Evolutionary conservation across 2,888 invertebrate genomes (phyloP).

Genomic region (Drosophila dives): DNA sequence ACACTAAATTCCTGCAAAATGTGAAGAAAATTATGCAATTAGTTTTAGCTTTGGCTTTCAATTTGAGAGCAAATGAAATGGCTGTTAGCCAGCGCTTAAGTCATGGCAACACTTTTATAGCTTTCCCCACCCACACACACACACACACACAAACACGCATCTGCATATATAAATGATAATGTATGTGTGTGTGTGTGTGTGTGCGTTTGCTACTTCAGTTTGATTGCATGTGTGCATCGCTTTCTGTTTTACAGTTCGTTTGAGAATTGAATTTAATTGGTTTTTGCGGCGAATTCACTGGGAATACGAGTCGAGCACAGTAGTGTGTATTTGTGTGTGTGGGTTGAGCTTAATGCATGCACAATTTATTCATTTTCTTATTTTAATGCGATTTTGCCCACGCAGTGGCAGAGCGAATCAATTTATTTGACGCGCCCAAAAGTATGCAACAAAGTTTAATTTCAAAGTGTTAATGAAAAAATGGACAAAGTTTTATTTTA

Average conservation of each 20-base stretch:
- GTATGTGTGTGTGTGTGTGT: slow-evolving; percentile 1
- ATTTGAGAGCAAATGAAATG: slow-evolving; percentile 40
- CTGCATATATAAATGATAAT: background rate
- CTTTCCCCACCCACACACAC: too few species aligned
- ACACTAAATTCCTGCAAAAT: slow-evolving; percentile 40
- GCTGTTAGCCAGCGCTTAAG: slow-evolving; percentile 45
- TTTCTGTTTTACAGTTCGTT: slow-evolving; percentile 67
- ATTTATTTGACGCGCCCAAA: slow-evolving; percentile 43
- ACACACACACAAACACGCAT: background rate
- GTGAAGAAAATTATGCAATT: slow-evolving; percentile 52
- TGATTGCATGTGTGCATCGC: slow-evolving; percentile 46
- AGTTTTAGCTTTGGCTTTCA: slow-evolving; percentile 46
- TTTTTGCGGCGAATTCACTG: slow-evolving; percentile 50
- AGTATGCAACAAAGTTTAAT: slow-evolving; percentile 43
- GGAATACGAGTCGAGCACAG: background rate
- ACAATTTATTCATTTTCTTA: slow-evolving; percentile 42
- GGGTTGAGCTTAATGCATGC: slow-evolving; percentile 17
- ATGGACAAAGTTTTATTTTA: background rate
- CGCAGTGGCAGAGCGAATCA: background rate
- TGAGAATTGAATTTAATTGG: slow-evolving; percentile 69
- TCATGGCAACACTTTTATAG: slow-evolving; percentile 25
- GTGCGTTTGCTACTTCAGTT: slow-evolving; percentile 28
- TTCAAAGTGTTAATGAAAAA: slow-evolving; percentile 2
- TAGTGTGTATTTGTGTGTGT: slow-evolving; percentile 3
- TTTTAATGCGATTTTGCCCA: slow-evolving; percentile 35